Percentiles rank a stretch among this genome's conserved stretches.
Conservation (phyloP, 2,888 invertebrate genomes). For the Eupithecia dodoneata region DNA sequence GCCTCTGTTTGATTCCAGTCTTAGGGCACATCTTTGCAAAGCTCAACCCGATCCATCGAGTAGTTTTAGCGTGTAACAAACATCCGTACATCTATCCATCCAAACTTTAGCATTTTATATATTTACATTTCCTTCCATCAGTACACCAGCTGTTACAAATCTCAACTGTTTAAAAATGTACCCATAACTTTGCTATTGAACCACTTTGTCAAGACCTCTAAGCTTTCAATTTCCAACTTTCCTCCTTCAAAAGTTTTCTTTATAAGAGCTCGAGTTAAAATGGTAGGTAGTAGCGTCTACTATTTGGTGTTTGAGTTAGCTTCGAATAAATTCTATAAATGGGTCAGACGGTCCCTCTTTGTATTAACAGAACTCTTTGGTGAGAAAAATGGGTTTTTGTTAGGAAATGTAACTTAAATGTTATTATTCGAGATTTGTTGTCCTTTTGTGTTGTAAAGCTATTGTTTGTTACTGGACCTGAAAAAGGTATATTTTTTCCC, state of each 20-base stretch:
- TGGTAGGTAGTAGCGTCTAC: constrained; percentile 17
- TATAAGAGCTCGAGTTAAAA: constrained; percentile 16
- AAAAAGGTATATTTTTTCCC: not conserved
- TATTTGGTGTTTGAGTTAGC: constrained; percentile 3
- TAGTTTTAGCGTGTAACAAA: no score
- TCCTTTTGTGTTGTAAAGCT: not conserved
- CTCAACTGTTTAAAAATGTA: constrained; percentile 17
- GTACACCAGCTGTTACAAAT: not conserved
- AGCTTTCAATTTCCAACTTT: constrained; percentile 10
- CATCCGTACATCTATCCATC: no score
- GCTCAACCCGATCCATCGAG: no score
- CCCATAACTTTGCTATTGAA: constrained; percentile 21
- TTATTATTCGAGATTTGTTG: not conserved
- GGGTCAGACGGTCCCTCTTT: constrained; percentile 7
- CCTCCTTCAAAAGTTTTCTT: not conserved
- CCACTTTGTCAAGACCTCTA: constrained; percentile 17
- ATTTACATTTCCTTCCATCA: not conserved
- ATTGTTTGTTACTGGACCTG: not conserved
- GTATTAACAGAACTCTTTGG: not conserved
- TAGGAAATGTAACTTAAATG: not conserved
- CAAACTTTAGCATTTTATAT: no score
- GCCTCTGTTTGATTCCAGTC: no score
- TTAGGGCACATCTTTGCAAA: no score
- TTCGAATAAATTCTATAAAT: constrained; percentile 17
- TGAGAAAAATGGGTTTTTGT: constrained; percentile 1